Conservation (phyloP, 2,888 invertebrate species). For the Drosophila paranaensis region DNA sequence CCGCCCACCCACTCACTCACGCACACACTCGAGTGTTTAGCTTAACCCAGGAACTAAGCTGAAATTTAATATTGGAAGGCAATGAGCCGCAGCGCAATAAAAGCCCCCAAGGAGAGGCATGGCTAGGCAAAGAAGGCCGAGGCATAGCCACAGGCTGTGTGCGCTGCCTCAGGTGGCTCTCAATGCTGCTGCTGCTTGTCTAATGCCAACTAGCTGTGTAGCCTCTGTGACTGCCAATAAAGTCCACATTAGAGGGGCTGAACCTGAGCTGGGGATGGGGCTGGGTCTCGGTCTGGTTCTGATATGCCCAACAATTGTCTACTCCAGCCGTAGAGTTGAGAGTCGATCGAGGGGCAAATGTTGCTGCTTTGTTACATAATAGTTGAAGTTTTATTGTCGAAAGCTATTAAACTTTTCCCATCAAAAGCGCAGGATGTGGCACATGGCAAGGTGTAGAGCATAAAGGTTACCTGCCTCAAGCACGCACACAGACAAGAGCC, state of each 20-base stretch:
- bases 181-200: constrained; percentile 29
- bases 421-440: constrained; percentile 73
- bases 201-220: constrained; percentile 43
- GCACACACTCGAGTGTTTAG: constrained; percentile 29
- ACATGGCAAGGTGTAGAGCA: constrained; percentile 70
- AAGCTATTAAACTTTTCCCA: constrained; percentile 82
- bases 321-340: constrained; percentile 12
- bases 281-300: no score
- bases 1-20: constrained; percentile 13
- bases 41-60: constrained; percentile 71
- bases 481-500: constrained; percentile 10
- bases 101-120: constrained; percentile 60
- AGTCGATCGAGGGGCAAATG: constrained; percentile 70
- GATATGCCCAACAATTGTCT: neutral
- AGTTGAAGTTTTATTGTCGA: constrained; percentile 81
- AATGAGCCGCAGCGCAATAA: constrained; percentile 75
- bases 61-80: constrained; percentile 79
- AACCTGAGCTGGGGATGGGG: neutral
- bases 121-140: constrained; percentile 16
- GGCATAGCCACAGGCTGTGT: constrained; percentile 11
- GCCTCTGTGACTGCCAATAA: constrained; percentile 64
- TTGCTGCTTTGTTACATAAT: constrained; percentile 76
- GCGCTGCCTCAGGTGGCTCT: constrained; percentile 34
- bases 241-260: constrained; percentile 25
- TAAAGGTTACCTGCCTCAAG: constrained; percentile 62